Base-by-base conservation (phyloP, 2,113 vertebrate genomes). In the Rissa tridactyla region DNA sequence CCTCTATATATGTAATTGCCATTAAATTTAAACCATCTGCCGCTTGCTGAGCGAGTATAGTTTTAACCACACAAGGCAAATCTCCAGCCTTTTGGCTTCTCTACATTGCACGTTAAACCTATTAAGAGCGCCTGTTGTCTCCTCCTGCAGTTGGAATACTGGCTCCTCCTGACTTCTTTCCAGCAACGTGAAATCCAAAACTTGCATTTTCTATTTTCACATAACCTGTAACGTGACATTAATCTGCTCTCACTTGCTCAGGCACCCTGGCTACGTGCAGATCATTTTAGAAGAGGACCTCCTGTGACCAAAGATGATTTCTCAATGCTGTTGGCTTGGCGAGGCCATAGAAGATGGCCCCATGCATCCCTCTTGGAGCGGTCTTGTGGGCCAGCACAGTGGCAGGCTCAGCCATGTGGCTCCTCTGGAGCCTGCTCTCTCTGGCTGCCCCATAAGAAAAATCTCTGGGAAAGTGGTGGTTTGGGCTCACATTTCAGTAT, bases 281-380 rank as follows among this genome's bases (percentile, higher is more conserved):
- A 86, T 73, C 46, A 20, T 21, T 92, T 88, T 13, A 30, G 72
- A 78, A 62, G 79, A 90, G 68, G 64, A 73, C 68, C 81, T 91
- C 82, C 69, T 10, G 2, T 51, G 61, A 85, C 73, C 85, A 91
- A 58, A 61, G 42, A 73, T 2, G n/a, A 60, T 60, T 91, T 46
- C 64, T 78, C 72, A 38, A 25, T 13, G 23, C 52, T 91, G 61
- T 68, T 38, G 3, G 7, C 44, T 76, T 5, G 0, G 61, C 34
- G 49, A 61, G 72, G 34, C 29, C 44, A 78, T 47, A 47, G 42
- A 82, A 88, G 62, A 40, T 34, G 27, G 44, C 36, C 52, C 73
- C 71, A 27, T 5, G 4, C 1, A 0, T 58, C 52, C 54, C 22
- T 34, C 23, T 51, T 0, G 0, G 29, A 86, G 57, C 13, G 15